Evolutionary conservation across 37 sponge, comb jelly and placozoan species (phyloP).

Genomic region (Halisarca cf. caerulea): DNA sequence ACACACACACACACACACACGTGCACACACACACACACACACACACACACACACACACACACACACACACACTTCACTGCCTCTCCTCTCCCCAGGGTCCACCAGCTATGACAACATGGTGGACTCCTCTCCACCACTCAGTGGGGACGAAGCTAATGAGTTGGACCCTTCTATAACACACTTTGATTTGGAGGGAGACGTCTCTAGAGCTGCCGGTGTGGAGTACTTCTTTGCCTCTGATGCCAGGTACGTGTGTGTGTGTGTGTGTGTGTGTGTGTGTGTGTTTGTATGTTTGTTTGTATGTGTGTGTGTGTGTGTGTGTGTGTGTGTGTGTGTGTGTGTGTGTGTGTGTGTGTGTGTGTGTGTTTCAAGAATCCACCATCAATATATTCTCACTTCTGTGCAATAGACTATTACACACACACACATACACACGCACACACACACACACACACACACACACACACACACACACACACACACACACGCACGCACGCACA

Average conservation of each 20-base stretch:
- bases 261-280: not conserved
- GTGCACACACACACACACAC: conserved; percentile 39
- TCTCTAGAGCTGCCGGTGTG: conserved; percentile 37
- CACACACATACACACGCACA: not conserved
- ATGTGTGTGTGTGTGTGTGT: conserved; percentile 15
- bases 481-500: too few relatives aligned
- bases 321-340: conserved; percentile 33
- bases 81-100: not conserved
- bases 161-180: conserved; percentile 7
- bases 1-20: conserved; percentile 41
- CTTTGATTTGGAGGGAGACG: conserved; percentile 62
- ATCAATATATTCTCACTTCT: too few relatives aligned
- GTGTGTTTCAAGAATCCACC: too few relatives aligned
- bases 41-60: conserved; percentile 46
- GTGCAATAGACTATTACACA: not conserved
- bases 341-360: not conserved
- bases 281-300: too few relatives aligned
- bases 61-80: conserved; percentile 26
- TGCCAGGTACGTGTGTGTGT: conserved; percentile 76
- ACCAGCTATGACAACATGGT: too few relatives aligned
- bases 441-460: not conserved
- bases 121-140: too few relatives aligned
- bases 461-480: too few relatives aligned
- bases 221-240: conserved; percentile 99
- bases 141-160: not conserved